Evolutionary conservation across 2,888 invertebrate genomes (phyloP), one percentile per base, ranked within the genome.

Genomic region (Ophion ventricosus): DNA sequence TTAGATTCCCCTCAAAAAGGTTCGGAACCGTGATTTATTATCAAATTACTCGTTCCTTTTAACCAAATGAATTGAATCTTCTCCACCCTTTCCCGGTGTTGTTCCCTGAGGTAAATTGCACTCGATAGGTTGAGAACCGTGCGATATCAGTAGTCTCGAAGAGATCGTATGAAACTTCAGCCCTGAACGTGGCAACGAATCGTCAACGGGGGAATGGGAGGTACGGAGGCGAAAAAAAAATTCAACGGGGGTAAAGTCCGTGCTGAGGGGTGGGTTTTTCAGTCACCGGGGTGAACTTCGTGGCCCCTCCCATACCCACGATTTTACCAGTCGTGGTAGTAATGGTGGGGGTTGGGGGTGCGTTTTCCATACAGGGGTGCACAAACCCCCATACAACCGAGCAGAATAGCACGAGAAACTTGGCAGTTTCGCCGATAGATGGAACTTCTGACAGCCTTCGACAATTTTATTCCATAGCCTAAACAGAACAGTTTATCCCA

Each of bases 361-460:
- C 88, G 88, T 85, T 83, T 85, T 83, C 82, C 83, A 73, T 85
- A 83, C 86, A 91, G 90, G 91, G 92, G 88, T 91, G 90, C 78
- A 90, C 90, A 91, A 91, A 90, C 25, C 20, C 84, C 26, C 43
- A 17, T 77, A 40, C 20, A 69, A 82, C 29, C 57, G 69, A 77
- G 67, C 43, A 54, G 89, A 88, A 86, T 67, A 76, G 79, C 11
- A n/a, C 66, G 76, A 70, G 59, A 78, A 79, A 84, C 88, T 92
- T 91, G 86, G 56, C 67, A 63, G 80, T 82, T 88, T 87, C 85
- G 74, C 88, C 90, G 88, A 85, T 84, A 90, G 92, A 92, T 92
- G 92, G 89, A 20, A 73, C 73, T 23, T 26, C 59, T 20, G 66
- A 70, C 56, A 25, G 49, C 43, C n/a, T 69, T 25, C n/a, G 23